A percentile compares a stretch with the other conserved stretches of the same genome.
These are phyloP conservation scores for Macroramphosus scolopax DNA, from an alignment of 2,797 vertebrate genomes.

Conservation along the genomic window DNA sequence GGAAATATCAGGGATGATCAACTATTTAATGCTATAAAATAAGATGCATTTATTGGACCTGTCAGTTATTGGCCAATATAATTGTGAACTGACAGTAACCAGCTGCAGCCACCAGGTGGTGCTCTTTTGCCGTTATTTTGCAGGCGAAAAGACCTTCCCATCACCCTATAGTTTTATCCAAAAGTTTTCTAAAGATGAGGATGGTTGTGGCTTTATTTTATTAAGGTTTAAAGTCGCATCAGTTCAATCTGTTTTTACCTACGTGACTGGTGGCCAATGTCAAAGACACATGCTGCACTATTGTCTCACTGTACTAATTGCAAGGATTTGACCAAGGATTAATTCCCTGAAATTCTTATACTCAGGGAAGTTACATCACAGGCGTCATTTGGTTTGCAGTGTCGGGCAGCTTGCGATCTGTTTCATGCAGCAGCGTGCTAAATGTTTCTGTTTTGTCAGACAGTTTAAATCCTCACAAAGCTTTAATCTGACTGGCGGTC, in stretches of 20 bases:
- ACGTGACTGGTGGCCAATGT: too few species aligned
- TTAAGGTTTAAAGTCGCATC: too few species aligned
- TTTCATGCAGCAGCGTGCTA: neutral
- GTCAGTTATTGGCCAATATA: too few species aligned
- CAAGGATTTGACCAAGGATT: neutral
- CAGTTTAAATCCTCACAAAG: constrained; percentile 51
- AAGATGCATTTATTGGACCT: too few species aligned
- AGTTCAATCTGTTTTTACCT: too few species aligned
- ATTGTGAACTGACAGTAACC: constrained; percentile 1
- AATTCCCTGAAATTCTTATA: neutral
- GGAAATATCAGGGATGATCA: too few species aligned
- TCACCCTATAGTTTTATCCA: neutral
- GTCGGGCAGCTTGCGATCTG: neutral
- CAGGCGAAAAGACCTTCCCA: too few species aligned
- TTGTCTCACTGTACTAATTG: neutral
- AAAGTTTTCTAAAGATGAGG: neutral
- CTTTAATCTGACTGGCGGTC: constrained; percentile 45
- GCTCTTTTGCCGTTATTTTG: neutral
- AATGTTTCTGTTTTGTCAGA: constrained; percentile 1
- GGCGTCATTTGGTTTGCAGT: neutral
- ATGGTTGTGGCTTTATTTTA: neutral
- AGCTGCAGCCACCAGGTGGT: constrained; percentile 24
- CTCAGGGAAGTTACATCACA: constrained; percentile 15
- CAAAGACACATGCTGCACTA: neutral
- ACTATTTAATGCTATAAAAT: too few species aligned